These are phyloP conservation scores for Tadarida brasiliensis DNA, from an alignment of 2,797 vertebrate species.

Conservation along the genomic window DNA sequence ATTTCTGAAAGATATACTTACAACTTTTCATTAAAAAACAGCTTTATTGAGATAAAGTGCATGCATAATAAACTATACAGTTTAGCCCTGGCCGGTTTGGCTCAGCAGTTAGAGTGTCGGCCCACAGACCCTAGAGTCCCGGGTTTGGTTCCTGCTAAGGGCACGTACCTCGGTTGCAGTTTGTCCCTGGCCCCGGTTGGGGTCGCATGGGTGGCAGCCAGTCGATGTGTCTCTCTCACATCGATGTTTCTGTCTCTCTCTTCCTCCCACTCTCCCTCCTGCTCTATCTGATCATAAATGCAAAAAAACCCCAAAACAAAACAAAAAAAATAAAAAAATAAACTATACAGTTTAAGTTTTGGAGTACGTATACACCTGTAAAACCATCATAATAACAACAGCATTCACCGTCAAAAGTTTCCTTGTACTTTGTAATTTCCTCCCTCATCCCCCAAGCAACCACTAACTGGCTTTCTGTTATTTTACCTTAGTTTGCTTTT, in stretches of 20 bases:
- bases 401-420: background rate
- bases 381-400: background rate
- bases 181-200: too few relatives aligned
- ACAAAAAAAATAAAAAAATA: too few relatives aligned
- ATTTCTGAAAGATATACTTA: background rate
- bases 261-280: too few relatives aligned
- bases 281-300: too few relatives aligned
- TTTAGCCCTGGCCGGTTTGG: background rate
- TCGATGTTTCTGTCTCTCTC: too few relatives aligned
- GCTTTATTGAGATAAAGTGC: background rate
- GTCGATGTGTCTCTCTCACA: too few relatives aligned
- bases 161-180: too few relatives aligned
- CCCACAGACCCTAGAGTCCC: too few relatives aligned
- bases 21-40: background rate
- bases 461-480: background rate
- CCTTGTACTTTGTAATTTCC: background rate
- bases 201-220: too few relatives aligned
- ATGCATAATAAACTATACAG: background rate
- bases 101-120: too few relatives aligned
- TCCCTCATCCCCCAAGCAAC: background rate
- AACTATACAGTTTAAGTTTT: background rate
- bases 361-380: background rate
- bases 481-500: conserved; percentile 30
- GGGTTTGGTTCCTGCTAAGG: too few relatives aligned
- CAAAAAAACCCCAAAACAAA: too few relatives aligned